Evolutionary conservation across 2,113 vertebrate genomes (phyloP).

Genomic region (Hippoglossus stenolepis): DNA sequence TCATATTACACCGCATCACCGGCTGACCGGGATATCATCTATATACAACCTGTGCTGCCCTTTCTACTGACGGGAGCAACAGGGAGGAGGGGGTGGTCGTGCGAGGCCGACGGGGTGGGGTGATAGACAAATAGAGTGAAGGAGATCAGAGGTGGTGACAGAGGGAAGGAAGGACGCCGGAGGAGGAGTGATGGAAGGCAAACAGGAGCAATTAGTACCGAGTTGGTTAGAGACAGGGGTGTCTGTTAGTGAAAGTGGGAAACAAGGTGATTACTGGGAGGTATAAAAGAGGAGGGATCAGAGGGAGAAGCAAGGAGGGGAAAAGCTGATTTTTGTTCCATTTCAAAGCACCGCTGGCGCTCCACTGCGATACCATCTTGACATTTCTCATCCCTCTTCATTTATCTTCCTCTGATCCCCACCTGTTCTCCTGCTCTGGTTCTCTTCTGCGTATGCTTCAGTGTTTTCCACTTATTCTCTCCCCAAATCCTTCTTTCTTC

Average conservation of each 20-base stretch:
- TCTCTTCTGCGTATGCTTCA: not conserved
- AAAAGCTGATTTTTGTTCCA: slow-evolving; percentile 9
- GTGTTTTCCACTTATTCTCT: slow-evolving; percentile 15
- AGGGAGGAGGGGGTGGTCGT: slow-evolving; percentile 4
- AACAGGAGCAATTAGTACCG: slow-evolving; percentile 52
- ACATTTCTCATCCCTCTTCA: slow-evolving; percentile 50
- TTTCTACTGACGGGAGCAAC: slow-evolving; percentile 62
- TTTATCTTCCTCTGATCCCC: slow-evolving; percentile 49
- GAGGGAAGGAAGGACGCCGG: slow-evolving; percentile 18
- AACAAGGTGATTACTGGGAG: slow-evolving; percentile 11
- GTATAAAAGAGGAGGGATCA: slow-evolving; percentile 24
- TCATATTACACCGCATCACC: slow-evolving; percentile 75
- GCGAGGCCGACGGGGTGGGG: not conserved
- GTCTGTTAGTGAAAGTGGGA: slow-evolving; percentile 11
- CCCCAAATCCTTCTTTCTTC: slow-evolving; percentile 9
- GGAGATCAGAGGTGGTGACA: slow-evolving; percentile 44
- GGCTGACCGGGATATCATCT: slow-evolving; percentile 69
- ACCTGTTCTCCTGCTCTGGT: slow-evolving; percentile 29
- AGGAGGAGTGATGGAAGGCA: slow-evolving; percentile 47
- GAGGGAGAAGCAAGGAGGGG: not conserved
- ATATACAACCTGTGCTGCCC: slow-evolving; percentile 69
- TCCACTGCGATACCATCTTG: slow-evolving; percentile 36
- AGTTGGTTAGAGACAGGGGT: slow-evolving; percentile 30
- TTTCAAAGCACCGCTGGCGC: slow-evolving; percentile 30
- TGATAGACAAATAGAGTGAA: slow-evolving; percentile 32